Percentiles rank a stretch among this genome's conserved stretches.
phyloP scores from a whole-genome alignment of 2,888 invertebrate species.

The Chrysolina oricalcia region DNA sequence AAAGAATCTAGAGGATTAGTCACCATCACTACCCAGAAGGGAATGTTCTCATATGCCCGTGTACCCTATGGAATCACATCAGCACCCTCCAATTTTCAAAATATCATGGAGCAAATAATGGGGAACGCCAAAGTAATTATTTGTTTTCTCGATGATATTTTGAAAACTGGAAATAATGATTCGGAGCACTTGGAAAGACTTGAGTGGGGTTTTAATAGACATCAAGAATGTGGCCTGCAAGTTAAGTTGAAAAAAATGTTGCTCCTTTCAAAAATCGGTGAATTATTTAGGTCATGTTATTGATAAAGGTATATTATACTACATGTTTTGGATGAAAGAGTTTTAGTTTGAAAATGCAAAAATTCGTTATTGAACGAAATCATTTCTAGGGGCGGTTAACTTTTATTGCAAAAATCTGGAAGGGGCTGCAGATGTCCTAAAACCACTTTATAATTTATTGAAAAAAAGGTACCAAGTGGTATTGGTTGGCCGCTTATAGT shows the following conservation, averaged over 20 bases:
- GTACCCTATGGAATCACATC: neutral
- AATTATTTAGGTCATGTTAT: conserved; percentile 55
- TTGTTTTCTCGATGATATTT: too few relatives aligned
- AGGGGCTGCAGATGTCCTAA: conserved; percentile 27
- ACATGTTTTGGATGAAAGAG: conserved; percentile 46
- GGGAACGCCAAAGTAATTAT: too few relatives aligned
- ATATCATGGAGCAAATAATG: too few relatives aligned
- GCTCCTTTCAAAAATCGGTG: too few relatives aligned
- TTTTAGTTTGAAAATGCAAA: conserved; percentile 46
- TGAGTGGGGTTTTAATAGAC: too few relatives aligned
- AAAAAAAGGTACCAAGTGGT: conserved; percentile 36
- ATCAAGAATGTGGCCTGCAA: conserved; percentile 48
- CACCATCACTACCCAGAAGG: neutral
- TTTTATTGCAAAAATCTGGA: conserved; percentile 43
- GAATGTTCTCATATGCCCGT: neutral
- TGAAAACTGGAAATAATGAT: neutral
- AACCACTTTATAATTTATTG: conserved; percentile 37
- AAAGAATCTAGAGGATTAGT: neutral
- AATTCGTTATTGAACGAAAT: conserved; percentile 30
- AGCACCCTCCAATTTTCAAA: too few relatives aligned
- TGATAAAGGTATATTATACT: conserved; percentile 55
- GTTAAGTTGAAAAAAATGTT: conserved; percentile 56
- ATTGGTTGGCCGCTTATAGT: conserved; percentile 13
- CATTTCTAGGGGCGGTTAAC: conserved; percentile 41
- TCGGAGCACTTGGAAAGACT: neutral